Evolutionary conservation across 2,888 invertebrate genomes (phyloP).

Genomic region (Formica aserva): DNA sequence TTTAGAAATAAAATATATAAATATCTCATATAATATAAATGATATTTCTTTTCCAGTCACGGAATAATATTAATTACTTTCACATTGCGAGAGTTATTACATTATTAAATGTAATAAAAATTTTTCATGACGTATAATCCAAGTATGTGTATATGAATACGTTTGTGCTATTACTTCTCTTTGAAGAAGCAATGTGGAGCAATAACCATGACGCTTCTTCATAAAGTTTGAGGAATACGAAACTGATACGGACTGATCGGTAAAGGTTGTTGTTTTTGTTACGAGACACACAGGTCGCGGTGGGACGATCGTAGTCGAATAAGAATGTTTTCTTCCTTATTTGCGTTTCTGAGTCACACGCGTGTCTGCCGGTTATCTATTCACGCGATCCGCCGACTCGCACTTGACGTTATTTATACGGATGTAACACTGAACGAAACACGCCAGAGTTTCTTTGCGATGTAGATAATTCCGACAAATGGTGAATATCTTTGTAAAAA

Average conservation of each 20-base stretch:
- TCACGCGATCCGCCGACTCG: conserved; percentile 37
- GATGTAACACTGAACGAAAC: background rate
- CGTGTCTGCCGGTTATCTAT: conserved; percentile 45
- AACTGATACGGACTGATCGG: background rate
- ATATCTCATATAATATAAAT: background rate
- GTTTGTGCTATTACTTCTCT: background rate
- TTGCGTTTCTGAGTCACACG: conserved; percentile 53
- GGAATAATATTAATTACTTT: background rate
- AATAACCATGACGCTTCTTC: background rate
- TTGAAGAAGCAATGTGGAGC: background rate
- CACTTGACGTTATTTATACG: conserved; percentile 32
- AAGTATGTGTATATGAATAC: background rate
- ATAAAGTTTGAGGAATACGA: background rate
- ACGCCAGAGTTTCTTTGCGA: too few species aligned
- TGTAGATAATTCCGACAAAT: background rate
- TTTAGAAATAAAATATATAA: background rate
- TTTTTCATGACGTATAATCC: background rate
- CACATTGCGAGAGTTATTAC: background rate
- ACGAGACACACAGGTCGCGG: background rate
- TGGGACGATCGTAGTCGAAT: background rate
- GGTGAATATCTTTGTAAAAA: background rate
- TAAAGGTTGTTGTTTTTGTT: conserved; percentile 6
- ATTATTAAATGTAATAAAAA: background rate
- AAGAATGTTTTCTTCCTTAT: conserved; percentile 50
- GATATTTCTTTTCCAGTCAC: background rate